Percentiles rank a stretch among this genome's conserved stretches.
Evolutionary conservation across 2,113 vertebrate genomes (phyloP).

Genomic region (Centropristis striata): DNA sequence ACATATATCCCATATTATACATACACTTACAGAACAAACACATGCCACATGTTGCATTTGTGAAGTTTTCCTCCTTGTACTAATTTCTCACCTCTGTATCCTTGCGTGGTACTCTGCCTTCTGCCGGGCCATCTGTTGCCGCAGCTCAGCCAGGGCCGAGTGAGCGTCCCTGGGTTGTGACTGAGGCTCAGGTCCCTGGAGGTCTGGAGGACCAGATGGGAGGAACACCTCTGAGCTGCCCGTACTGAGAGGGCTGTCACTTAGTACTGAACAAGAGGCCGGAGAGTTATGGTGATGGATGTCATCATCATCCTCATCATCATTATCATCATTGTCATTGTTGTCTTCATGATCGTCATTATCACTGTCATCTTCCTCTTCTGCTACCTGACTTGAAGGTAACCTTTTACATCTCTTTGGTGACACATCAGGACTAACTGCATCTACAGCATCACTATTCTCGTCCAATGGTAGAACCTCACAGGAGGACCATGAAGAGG

Average conservation of each 20-base stretch:
- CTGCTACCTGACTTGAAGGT: slow-evolving; percentile 39
- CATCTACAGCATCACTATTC: not conserved
- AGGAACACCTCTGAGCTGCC: slow-evolving; percentile 88
- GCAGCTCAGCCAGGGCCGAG: slow-evolving; percentile 69
- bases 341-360: not conserved
- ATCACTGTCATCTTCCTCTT: slow-evolving; percentile 7
- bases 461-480: slow-evolving; percentile 66
- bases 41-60: not conserved
- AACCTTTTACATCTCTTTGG: slow-evolving; percentile 46
- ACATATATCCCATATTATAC: not conserved
- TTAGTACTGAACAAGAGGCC: slow-evolving; percentile 73
- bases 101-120: slow-evolving; percentile 81
- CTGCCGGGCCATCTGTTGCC: slow-evolving; percentile 82
- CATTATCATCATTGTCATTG: slow-evolving; percentile 4
- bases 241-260: slow-evolving; percentile 75
- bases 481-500: slow-evolving; percentile 75
- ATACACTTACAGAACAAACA: not conserved
- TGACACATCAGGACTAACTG: not conserved
- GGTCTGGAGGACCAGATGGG: slow-evolving; percentile 73
- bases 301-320: not conserved
- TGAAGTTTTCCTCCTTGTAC: not conserved
- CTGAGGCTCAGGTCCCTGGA: slow-evolving; percentile 45
- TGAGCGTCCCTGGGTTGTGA: slow-evolving; percentile 44
- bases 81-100: slow-evolving; percentile 83
- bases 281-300: slow-evolving; percentile 71